A percentile compares a stretch with the other conserved stretches of the same genome.
phyloP scores from a whole-genome alignment of 2,797 vertebrate genomes.

The Epinephelus malabaricus region DNA sequence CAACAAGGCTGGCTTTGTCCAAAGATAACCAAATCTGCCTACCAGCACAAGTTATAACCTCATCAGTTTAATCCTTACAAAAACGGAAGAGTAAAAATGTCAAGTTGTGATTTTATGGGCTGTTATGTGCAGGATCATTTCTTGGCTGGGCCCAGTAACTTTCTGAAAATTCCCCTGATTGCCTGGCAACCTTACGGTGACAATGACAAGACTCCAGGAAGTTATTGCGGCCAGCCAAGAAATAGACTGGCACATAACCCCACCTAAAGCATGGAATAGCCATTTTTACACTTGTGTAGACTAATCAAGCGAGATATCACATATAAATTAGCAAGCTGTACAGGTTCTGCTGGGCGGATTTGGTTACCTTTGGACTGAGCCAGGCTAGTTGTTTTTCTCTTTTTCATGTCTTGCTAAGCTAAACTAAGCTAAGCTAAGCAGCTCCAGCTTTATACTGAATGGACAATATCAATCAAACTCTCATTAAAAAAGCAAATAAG shows the following conservation, averaged over 20 bases:
- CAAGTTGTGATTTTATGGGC: not conserved
- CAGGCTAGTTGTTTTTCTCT: not conserved
- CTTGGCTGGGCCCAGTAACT: too few species aligned
- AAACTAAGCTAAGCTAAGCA: not conserved
- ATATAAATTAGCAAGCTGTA: not conserved
- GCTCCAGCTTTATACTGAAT: not conserved
- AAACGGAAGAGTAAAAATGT: not conserved
- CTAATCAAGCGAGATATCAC: not conserved
- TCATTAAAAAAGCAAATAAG: conserved; percentile 3
- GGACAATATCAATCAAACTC: not conserved
- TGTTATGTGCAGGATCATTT: too few species aligned
- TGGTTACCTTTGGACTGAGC: not conserved
- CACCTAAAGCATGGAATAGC: not conserved
- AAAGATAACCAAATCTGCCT: not conserved
- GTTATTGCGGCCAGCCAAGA: not conserved
- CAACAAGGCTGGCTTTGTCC: not conserved
- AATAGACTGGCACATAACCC: not conserved
- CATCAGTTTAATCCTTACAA: conserved; percentile 9
- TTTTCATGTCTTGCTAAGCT: not conserved
- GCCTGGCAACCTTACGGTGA: too few species aligned
- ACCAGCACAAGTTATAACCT: not conserved
- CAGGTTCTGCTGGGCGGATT: not conserved
- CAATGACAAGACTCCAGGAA: not conserved
- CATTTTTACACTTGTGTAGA: not conserved
- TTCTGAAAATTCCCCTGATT: too few species aligned